phyloP scores from a whole-genome alignment of 2,888 invertebrate genomes.

The Corbicula japonica region DNA sequence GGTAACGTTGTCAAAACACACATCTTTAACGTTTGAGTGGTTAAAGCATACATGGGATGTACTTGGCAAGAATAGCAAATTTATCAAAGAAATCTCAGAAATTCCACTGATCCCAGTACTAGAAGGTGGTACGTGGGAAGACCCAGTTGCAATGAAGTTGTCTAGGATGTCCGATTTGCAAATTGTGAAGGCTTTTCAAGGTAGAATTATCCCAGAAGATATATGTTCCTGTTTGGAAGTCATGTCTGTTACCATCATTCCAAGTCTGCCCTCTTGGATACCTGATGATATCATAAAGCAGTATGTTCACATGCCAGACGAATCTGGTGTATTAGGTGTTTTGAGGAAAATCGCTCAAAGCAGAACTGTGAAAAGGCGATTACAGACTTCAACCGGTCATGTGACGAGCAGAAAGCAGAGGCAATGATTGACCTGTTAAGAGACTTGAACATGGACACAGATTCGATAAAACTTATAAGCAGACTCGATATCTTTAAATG shows the following conservation, averaged over 20 bases:
- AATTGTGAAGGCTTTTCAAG: neutral
- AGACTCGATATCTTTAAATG: no score
- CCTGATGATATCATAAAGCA: neutral
- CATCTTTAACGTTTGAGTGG: constrained; percentile 1
- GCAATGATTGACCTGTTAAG: no score
- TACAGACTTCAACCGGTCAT: no score
- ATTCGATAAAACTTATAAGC: no score
- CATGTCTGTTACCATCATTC: neutral
- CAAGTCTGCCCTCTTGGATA: constrained; percentile 12
- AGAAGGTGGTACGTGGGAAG: neutral
- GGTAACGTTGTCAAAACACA: neutral
- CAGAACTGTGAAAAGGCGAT: no score
- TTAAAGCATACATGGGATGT: constrained; percentile 12
- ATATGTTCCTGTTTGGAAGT: neutral
- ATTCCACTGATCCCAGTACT: constrained; percentile 18
- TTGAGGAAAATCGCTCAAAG: no score
- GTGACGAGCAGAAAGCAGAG: no score
- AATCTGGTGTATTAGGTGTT: no score
- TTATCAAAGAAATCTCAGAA: constrained; percentile 14
- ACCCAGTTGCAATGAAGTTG: constrained; percentile 8
- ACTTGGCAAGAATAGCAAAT: neutral
- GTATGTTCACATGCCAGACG: no score
- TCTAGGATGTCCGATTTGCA: constrained; percentile 4
- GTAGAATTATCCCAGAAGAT: neutral
- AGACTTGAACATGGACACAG: no score